Conservation (phyloP, 2,888 invertebrate species). For the Calameuta pallipes region DNA sequence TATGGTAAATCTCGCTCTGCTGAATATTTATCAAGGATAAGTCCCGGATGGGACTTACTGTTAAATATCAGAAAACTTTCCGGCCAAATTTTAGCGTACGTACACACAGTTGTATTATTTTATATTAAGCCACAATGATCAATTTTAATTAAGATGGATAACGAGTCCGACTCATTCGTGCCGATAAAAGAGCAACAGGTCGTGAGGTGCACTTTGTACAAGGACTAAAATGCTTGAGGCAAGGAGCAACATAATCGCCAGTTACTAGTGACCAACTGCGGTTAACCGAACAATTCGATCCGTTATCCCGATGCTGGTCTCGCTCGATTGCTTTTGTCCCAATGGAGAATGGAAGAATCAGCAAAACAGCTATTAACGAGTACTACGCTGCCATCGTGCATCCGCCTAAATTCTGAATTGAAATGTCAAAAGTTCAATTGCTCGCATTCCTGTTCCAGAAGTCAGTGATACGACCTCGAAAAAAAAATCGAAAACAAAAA, state of each 20-base stretch:
- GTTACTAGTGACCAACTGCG: background rate
- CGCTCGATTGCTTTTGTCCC: background rate
- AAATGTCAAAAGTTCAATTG: background rate
- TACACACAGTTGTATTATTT: background rate
- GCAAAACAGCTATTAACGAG: background rate
- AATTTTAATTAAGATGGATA: background rate
- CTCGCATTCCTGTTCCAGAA: background rate
- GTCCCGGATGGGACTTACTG: background rate
- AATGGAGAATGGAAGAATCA: background rate
- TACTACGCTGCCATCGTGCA: no score
- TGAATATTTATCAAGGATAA: background rate
- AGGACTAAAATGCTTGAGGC: background rate
- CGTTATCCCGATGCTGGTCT: background rate
- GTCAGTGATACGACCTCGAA: background rate
- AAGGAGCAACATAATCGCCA: background rate
- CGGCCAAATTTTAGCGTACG: background rate
- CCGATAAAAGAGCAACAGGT: background rate
- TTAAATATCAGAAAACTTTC: background rate
- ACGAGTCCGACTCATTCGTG: background rate
- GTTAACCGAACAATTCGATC: background rate
- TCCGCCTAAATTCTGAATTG: no score
- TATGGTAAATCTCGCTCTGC: background rate
- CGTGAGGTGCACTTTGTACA: background rate
- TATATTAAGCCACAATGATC: background rate
- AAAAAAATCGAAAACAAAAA: background rate